Conservation (phyloP, 2,888 invertebrate genomes). For the Gari tellinella region DNA sequence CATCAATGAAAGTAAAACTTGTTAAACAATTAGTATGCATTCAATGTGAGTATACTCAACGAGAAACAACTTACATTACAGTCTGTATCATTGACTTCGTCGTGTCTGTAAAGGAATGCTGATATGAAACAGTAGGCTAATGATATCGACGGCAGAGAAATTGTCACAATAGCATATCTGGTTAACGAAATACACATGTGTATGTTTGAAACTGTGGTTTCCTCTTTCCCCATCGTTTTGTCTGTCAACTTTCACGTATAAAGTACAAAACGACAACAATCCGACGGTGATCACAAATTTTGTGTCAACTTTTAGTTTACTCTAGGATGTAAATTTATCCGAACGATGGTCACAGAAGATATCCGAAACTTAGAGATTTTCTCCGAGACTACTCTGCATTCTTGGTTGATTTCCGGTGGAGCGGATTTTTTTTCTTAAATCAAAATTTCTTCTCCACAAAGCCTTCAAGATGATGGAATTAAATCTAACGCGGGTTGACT, state of each 20-base stretch:
- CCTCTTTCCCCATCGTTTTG: constrained; percentile 30
- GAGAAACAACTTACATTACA: constrained; percentile 91
- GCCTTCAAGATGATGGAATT: constrained; percentile 88
- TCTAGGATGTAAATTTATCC: no score
- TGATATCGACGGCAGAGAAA: constrained; percentile 93
- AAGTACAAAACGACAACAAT: background rate
- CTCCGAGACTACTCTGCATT: constrained; percentile 53
- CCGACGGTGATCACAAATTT: no score
- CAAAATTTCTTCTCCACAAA: background rate
- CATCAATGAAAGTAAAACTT: no score
- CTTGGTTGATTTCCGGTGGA: constrained; percentile 49
- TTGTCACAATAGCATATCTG: constrained; percentile 92
- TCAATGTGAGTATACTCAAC: no score
- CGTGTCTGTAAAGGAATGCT: constrained; percentile 95
- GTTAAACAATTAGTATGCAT: background rate
- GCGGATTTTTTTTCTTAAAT: background rate
- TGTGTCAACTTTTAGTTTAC: no score
- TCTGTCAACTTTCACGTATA: no score
- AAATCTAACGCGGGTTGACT: constrained; percentile 93
- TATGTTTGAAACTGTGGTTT: constrained; percentile 83
- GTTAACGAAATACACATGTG: constrained; percentile 76
- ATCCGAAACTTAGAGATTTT: constrained; percentile 39
- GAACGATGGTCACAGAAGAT: background rate
- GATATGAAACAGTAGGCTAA: constrained; percentile 94
- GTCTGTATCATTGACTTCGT: constrained; percentile 97